Evolutionary conservation across 2,797 vertebrate species (phyloP), one percentile per base, ranked within the genome.

Genomic region (Orestias chungarensis): DNA sequence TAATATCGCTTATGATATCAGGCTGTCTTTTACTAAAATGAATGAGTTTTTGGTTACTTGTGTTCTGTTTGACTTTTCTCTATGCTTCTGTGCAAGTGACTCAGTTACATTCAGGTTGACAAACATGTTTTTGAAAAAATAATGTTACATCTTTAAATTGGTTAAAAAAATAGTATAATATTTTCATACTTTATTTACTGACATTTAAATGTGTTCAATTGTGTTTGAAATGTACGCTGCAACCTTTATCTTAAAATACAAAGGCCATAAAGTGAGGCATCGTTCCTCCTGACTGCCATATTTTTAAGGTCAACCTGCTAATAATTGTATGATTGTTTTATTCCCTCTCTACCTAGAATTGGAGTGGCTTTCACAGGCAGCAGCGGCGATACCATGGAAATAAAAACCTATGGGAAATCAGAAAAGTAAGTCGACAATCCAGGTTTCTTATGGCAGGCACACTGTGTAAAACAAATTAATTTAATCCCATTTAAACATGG

Each of bases 361-460:
- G 97, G 98, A 62, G 94, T 99, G 71, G 91, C 95, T 6, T 99
- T 99, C 91, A 91, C 91, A 71, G 93, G 96, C 81, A 92, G 80
- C 89, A 94, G 69, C 55, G 96, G 95, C 66, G 95, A 97, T 78
- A 94, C 44, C 38, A 95, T 98, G 96, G 96, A 97, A 90, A 94
- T 99, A 88, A 97, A 97, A 93, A 95, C 93, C 44, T 96, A 96
- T 68, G 96, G 97, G 83, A 97, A 95, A 90, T 85, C 92, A 74
- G 97, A 99, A 90, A 96, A 95, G 97, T 99, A 95, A 70, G 87
- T 84, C 6, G 29, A 14, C 27, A 3, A n/a, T 35, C 47, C 17
- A 1, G 14, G 57, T 67, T n/a, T 66, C 12, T n/a, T n/a, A n/a
- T n/a, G n/a, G n/a, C n/a, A n/a, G n/a, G n/a, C n/a, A n/a, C n/a